Evolutionary conservation across 2,113 vertebrate genomes (phyloP).

Genomic region (Cyprinodon tularosa): DNA sequence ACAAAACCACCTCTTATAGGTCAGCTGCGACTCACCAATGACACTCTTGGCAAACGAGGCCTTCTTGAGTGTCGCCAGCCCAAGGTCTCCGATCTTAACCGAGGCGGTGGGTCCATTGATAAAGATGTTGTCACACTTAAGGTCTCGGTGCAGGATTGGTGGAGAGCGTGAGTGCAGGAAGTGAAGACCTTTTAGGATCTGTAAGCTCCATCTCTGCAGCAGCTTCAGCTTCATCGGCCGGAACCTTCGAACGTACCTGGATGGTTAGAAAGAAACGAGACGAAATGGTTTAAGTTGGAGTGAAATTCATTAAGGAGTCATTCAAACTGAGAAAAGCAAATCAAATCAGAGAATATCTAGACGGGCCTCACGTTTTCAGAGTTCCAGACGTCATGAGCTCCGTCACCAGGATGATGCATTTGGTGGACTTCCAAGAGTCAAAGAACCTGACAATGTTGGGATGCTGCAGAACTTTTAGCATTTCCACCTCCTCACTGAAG

Average conservation of each 20-base stretch:
- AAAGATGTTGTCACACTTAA: constrained; percentile 95
- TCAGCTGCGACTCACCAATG: constrained; percentile 77
- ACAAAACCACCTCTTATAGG: background rate
- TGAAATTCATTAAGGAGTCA: too few species aligned
- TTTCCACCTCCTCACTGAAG: constrained; percentile 93
- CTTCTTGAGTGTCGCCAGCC: constrained; percentile 90
- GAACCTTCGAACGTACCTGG: constrained; percentile 89
- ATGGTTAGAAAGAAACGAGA: background rate
- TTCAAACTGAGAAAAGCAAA: too few species aligned
- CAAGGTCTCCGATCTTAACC: constrained; percentile 92
- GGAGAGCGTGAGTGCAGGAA: constrained; percentile 90
- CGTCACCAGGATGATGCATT: constrained; percentile 92
- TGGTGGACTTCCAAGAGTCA: constrained; percentile 93
- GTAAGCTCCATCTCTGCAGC: constrained; percentile 89
- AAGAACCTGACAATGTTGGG: constrained; percentile 98
- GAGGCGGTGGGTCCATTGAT: constrained; percentile 91
- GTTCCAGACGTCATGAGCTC: constrained; percentile 98
- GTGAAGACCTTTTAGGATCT: constrained; percentile 90
- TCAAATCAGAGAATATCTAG: background rate
- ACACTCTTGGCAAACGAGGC: constrained; percentile 94
- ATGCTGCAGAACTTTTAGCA: constrained; percentile 94
- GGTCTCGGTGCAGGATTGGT: constrained; percentile 91
- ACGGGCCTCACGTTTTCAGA: constrained; percentile 89
- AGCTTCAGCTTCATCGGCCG: constrained; percentile 93
- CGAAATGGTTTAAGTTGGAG: background rate